These are phyloP conservation scores for Mesocricetus auratus DNA, from an alignment of 2,113 vertebrate species.

Conservation along the genomic window DNA sequence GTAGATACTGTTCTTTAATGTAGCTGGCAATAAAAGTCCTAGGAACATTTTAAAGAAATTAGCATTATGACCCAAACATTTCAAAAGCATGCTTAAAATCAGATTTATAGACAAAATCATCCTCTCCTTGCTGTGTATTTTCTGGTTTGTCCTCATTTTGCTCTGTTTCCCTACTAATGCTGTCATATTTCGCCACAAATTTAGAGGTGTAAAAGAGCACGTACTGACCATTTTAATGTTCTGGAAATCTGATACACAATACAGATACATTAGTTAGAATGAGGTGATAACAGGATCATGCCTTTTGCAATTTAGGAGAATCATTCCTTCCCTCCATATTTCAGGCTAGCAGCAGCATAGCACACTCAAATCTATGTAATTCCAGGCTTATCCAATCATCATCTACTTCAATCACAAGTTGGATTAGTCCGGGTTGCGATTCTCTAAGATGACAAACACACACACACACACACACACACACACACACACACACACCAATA, in stretches of 20 bases:
- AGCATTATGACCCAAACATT: not conserved
- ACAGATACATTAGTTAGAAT: not conserved
- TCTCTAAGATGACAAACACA: not conserved
- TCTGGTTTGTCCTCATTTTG: not conserved
- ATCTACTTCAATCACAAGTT: not conserved
- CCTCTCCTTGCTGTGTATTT: not conserved
- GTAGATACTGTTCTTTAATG: not conserved
- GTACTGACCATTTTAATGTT: not conserved
- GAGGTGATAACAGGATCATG: not conserved
- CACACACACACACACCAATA: not conserved
- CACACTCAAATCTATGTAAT: not conserved
- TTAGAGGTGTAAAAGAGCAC: not conserved
- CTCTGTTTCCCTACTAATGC: not conserved
- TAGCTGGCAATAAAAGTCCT: not conserved
- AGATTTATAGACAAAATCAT: not conserved
- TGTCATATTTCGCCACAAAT: not conserved
- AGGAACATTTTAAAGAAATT: not conserved
- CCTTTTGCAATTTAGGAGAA: fast-evolving
- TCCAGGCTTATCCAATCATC: too few species aligned
- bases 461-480: not conserved
- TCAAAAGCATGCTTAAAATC: not conserved
- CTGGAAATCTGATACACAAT: not conserved
- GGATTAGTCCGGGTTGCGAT: not conserved
- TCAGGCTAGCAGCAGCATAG: not conserved
- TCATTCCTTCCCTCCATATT: not conserved